Conservation (phyloP, 2,888 invertebrate species). For the Eilema griseolum region DNA sequence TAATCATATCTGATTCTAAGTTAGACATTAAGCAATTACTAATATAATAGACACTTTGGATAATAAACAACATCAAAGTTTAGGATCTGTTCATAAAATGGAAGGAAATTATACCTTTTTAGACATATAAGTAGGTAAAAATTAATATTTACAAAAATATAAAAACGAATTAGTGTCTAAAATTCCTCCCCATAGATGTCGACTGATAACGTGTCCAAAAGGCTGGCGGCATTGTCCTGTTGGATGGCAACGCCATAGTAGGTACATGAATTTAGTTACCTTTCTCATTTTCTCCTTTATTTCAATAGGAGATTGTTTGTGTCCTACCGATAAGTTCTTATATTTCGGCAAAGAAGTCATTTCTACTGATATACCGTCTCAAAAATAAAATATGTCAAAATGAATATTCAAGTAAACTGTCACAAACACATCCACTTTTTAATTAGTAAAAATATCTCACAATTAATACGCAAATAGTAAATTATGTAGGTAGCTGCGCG, state of each 20-base stretch:
- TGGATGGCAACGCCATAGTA: too few species aligned
- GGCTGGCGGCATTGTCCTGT: too few species aligned
- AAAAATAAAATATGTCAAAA: not conserved
- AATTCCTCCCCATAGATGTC: too few species aligned
- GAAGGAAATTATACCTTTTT: not conserved
- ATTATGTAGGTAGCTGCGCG: not conserved
- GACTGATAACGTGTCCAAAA: too few species aligned
- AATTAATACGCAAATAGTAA: not conserved
- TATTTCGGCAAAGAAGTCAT: constrained; percentile 76
- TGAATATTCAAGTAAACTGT: not conserved
- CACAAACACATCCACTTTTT: not conserved
- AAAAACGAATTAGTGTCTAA: too few species aligned
- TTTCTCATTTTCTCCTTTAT: constrained; percentile 81
- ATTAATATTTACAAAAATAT: too few species aligned
- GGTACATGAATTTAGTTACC: constrained; percentile 52
- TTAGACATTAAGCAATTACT: too few species aligned
- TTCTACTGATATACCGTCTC: not conserved
- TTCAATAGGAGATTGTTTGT: constrained; percentile 75
- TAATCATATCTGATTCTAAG: too few species aligned
- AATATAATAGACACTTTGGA: not conserved
- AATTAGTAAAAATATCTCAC: not conserved
- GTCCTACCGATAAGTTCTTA: constrained; percentile 66
- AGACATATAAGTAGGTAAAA: not conserved
- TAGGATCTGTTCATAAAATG: not conserved
- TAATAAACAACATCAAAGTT: not conserved